phyloP scores from a whole-genome alignment of 2,888 invertebrate species.

The Pollenia labialis region DNA sequence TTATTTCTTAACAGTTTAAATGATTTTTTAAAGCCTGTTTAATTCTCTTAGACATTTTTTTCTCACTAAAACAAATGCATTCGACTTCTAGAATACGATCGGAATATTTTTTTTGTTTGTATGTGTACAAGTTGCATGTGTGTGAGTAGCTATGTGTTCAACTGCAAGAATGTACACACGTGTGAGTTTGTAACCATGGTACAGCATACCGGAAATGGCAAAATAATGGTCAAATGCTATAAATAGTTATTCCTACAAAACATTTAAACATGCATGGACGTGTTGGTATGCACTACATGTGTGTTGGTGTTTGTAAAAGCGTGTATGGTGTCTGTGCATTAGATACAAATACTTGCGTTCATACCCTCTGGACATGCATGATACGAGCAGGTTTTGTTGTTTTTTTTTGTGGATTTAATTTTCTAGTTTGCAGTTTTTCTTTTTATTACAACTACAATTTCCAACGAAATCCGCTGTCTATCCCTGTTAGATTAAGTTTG shows the following conservation, averaged over 20 bases:
- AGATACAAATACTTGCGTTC: constrained; percentile 1
- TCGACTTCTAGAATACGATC: constrained; percentile 41
- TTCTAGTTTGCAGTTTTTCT: neutral
- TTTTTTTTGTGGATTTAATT: constrained; percentile 26
- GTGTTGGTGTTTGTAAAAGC: constrained; percentile 7
- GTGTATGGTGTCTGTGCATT: neutral
- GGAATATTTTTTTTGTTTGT: constrained; percentile 35
- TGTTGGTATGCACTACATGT: neutral
- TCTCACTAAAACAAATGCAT: constrained; percentile 20
- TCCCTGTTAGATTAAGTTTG: constrained; percentile 53
- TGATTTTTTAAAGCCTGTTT: constrained; percentile 15
- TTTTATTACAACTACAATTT: constrained; percentile 56
- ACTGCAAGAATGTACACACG: constrained; percentile 1
- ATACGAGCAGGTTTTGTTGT: constrained; percentile 10
- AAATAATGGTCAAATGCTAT: constrained; percentile 63
- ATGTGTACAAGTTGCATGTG: constrained; percentile 17
- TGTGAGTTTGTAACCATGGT: constrained; percentile 1
- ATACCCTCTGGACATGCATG: constrained; percentile 9
- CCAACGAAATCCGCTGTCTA: constrained; percentile 63
- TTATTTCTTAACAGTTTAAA: neutral
- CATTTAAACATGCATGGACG: constrained; percentile 17
- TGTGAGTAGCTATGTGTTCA: neutral
- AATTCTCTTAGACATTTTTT: neutral
- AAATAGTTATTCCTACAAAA: constrained; percentile 41
- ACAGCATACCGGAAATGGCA: constrained; percentile 57